Conservation (phyloP, 2,888 invertebrate genomes). For the Lagria hirta region DNA sequence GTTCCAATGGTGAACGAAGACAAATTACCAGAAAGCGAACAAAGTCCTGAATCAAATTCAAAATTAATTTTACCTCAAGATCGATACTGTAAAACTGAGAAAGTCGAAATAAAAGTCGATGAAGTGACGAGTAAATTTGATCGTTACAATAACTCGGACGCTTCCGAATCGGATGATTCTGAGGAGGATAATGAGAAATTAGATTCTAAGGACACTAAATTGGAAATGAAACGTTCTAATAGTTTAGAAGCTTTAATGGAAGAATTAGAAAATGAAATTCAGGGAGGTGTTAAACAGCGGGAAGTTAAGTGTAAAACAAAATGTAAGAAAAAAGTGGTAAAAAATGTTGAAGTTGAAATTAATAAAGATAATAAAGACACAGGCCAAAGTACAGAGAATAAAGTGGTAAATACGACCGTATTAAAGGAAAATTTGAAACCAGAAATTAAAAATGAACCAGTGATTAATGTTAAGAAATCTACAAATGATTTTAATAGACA, state of each 20-base stretch:
- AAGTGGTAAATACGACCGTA: not conserved
- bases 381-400: conserved; percentile 5
- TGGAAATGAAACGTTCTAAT: conserved; percentile 53
- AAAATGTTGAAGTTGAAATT: conserved; percentile 23
- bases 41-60: conserved; percentile 18
- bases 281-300: conserved; percentile 35
- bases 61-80: conserved; percentile 48
- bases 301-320: conserved; percentile 28
- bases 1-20: conserved; percentile 52
- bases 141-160: conserved; percentile 55
- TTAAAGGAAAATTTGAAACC: conserved; percentile 16
- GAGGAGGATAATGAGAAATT: conserved; percentile 47
- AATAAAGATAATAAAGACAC: conserved; percentile 4
- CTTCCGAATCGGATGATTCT: conserved; percentile 52
- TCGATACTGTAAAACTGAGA: conserved; percentile 38
- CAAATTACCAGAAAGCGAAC: conserved; percentile 24
- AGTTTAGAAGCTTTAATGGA: conserved; percentile 59
- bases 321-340: conserved; percentile 27
- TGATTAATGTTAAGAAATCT: conserved; percentile 2
- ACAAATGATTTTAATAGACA: conserved; percentile 2
- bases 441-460: conserved; percentile 3
- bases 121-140: conserved; percentile 53
- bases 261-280: conserved; percentile 58
- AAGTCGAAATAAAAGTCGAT: conserved; percentile 8
- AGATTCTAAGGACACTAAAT: conserved; percentile 38